Conservation (phyloP, 2,113 vertebrate genomes). For the Scomber colias region DNA sequence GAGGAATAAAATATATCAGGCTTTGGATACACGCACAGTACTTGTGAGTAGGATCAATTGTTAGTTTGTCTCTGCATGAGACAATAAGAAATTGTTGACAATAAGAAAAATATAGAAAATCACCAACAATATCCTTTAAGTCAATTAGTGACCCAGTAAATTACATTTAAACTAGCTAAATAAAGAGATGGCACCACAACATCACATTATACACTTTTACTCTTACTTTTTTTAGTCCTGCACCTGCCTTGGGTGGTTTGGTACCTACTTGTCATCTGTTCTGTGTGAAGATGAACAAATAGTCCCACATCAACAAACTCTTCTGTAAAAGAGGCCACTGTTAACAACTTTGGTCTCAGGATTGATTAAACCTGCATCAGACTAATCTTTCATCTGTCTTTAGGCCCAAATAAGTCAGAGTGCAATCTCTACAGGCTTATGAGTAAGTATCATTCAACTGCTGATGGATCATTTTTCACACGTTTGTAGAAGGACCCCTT, state of each 20-base stretch:
- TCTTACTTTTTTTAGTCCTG: neutral
- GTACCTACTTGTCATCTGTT: neutral
- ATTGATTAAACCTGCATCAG: constrained; percentile 12
- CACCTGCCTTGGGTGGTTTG: neutral
- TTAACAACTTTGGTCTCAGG: neutral
- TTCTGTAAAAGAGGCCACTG: neutral
- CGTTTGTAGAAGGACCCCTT: neutral
- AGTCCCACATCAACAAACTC: neutral
- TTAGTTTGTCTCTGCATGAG: too few relatives aligned
- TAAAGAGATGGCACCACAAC: neutral
- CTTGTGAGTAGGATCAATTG: too few relatives aligned
- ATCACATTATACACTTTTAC: neutral
- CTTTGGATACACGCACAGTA: too few relatives aligned
- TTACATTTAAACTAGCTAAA: neutral
- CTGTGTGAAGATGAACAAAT: neutral
- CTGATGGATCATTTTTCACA: constrained; percentile 3
- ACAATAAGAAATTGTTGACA: too few relatives aligned
- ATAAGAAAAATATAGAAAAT: too few relatives aligned
- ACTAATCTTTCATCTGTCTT: constrained; percentile 10
- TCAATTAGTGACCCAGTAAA: too few relatives aligned
- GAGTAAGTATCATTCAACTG: neutral
- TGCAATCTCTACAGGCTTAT: constrained; percentile 16
- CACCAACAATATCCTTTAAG: too few relatives aligned
- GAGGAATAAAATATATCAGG: too few relatives aligned
- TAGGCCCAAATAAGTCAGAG: constrained; percentile 17